Base-by-base conservation (phyloP, 2,797 vertebrate genomes). In the Neopelma chrysocephalum region DNA sequence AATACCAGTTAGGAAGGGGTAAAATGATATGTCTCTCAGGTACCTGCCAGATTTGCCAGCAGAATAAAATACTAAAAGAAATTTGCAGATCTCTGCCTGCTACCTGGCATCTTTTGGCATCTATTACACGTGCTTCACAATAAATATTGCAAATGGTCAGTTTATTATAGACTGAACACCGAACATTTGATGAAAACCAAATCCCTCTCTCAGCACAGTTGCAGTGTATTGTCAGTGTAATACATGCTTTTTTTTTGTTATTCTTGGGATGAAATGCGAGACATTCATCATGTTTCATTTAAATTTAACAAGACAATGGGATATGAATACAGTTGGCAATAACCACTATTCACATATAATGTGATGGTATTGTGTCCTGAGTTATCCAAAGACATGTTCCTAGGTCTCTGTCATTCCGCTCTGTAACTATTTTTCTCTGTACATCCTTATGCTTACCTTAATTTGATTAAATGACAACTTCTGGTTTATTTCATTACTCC, bases 241-340 rank as follows among this genome's bases (percentile, higher is more conserved):
- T 10, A 34, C 1, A 42, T 4, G 1, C 0, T 3, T 60, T 64
- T 48, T 54, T 53, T 1, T 7, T 10, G 9, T 57, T 34, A 56
- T 65, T 77, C 29, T 57, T 72, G 36, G 47, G 16, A 6, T 53
- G 29, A 81, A 89, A 61, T 78, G 7, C 5, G 48, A 78, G 6
- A 29, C 2, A 56, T 57, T 11, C 2, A 31, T 69, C 65, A 32
- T 13, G 36, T 58, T 61, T 9, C 9, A 11, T 72, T 58, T 50
- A 60, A 54, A 75, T 66, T 56, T 64, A 51, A 7, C 45, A 65
- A 65, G 13, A 36, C 2, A 3, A 6, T 32, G 16, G 34, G 8
- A 57, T 42, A 43, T 14, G 12, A 4, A 9, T 66, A 32, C 1
- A 12, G 6, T 3, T 69, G 15, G 6, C 32, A 81, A 43, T 69